These are phyloP conservation scores for Elephantulus edwardii DNA, from an alignment of 2,113 vertebrate species.

Conservation along the genomic window DNA sequence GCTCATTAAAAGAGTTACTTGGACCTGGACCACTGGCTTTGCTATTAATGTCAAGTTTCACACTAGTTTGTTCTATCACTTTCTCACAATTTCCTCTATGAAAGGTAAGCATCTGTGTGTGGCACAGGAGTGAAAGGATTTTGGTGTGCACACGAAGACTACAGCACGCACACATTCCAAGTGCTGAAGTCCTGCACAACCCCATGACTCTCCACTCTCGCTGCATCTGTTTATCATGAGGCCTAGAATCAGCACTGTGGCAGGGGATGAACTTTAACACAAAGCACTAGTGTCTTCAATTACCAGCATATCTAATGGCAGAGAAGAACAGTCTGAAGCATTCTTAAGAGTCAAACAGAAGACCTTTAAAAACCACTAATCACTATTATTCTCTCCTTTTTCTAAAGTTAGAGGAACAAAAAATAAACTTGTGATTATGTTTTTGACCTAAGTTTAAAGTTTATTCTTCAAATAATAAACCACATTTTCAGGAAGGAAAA, in stretches of 20 bases:
- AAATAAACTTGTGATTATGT: conserved; percentile 70
- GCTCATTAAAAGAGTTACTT: no score
- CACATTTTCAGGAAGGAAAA: conserved; percentile 37
- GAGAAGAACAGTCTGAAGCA: conserved; percentile 62
- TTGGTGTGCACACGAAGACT: no score
- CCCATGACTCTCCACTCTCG: background rate
- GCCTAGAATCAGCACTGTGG: conserved; percentile 49
- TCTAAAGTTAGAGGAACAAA: conserved; percentile 62
- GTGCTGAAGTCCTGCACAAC: conserved; percentile 12
- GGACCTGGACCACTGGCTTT: background rate
- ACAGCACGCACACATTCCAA: background rate
- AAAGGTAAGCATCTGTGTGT: conserved; percentile 22
- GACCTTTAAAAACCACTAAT: conserved; percentile 59
- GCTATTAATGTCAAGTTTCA: background rate
- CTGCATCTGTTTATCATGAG: conserved; percentile 79
- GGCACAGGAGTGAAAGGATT: background rate
- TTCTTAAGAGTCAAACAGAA: conserved; percentile 70
- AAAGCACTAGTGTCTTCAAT: conserved; percentile 77
- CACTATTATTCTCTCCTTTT: conserved; percentile 52
- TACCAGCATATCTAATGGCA: conserved; percentile 67
- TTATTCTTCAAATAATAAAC: conserved; percentile 62
- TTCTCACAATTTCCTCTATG: background rate
- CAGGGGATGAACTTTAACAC: conserved; percentile 51
- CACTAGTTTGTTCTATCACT: background rate
- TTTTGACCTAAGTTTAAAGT: conserved; percentile 57